Evolutionary conservation across 2,888 invertebrate species (phyloP).

Genomic region (Caenorhabditis sp.): DNA sequence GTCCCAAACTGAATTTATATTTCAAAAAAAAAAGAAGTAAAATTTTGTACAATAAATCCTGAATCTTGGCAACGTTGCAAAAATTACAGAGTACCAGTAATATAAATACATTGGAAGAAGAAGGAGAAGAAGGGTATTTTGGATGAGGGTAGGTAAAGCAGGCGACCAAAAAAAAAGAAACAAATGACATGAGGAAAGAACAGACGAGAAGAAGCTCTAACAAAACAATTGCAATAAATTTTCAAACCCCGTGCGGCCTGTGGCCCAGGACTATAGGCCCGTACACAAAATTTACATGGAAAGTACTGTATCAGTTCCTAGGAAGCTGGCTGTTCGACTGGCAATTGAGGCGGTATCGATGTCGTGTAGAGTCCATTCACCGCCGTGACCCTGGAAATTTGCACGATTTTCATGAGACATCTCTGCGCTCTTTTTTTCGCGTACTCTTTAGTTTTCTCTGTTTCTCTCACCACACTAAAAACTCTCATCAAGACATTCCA

Average conservation of each 20-base stretch:
- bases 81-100: neutral
- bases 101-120: neutral
- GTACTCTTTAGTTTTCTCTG: no score
- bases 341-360: slow-evolving; percentile 59
- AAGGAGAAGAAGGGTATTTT: no score
- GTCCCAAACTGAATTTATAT: no score
- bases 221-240: no score
- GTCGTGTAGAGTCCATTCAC: slow-evolving; percentile 70
- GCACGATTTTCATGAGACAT: no score
- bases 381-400: slow-evolving; percentile 62
- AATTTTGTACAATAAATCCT: neutral
- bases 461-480: no score
- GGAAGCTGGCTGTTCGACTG: slow-evolving; percentile 50
- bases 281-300: slow-evolving; percentile 35
- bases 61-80: neutral
- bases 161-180: neutral
- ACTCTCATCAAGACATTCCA: no score
- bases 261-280: no score
- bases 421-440: no score
- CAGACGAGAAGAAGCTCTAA: no score
- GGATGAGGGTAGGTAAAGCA: neutral
- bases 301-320: slow-evolving; percentile 52
- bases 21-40: neutral
- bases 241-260: no score
- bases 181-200: no score